Conservation (phyloP, 2,888 invertebrate genomes). For the Noctua pronuba region DNA sequence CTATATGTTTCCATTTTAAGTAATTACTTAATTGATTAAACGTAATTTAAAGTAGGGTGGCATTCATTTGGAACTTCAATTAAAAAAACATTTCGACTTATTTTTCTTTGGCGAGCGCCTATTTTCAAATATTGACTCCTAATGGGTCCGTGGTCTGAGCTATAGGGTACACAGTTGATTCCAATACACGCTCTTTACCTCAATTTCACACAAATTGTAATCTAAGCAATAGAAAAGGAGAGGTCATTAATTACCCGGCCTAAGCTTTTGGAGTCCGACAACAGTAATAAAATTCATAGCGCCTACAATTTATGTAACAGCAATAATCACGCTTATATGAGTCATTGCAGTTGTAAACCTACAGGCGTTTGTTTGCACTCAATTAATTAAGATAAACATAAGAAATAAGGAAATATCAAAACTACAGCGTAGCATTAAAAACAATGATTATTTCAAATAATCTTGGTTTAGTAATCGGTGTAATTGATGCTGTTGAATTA, state of each 20-base stretch:
- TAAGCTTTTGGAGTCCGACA: background rate
- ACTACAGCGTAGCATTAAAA: background rate
- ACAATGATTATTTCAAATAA: conserved; percentile 7
- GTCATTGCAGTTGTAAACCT: background rate
- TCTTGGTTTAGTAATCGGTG: background rate
- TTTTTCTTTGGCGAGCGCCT: background rate
- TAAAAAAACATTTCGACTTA: background rate
- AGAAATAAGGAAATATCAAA: background rate
- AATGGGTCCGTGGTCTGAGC: background rate
- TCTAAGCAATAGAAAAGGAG: background rate
- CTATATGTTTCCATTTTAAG: conserved; percentile 21
- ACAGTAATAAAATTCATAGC: background rate
- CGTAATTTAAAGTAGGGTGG: conserved; percentile 52
- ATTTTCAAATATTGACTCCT: background rate
- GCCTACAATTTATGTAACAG: conserved; percentile 29
- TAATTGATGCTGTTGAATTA: background rate
- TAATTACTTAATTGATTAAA: conserved; percentile 50
- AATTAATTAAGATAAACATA: background rate
- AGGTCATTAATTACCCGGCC: background rate
- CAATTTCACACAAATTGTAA: background rate
- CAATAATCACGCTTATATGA: conserved; percentile 29
- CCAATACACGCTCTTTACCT: background rate
- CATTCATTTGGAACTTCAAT: conserved; percentile 28
- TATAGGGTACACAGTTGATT: background rate
- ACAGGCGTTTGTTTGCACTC: conserved; percentile 13